A percentile compares a stretch with the other conserved stretches of the same genome.
phyloP scores from a whole-genome alignment of 1,140 invertebrate species.

The Antheraea mylitta region DNA sequence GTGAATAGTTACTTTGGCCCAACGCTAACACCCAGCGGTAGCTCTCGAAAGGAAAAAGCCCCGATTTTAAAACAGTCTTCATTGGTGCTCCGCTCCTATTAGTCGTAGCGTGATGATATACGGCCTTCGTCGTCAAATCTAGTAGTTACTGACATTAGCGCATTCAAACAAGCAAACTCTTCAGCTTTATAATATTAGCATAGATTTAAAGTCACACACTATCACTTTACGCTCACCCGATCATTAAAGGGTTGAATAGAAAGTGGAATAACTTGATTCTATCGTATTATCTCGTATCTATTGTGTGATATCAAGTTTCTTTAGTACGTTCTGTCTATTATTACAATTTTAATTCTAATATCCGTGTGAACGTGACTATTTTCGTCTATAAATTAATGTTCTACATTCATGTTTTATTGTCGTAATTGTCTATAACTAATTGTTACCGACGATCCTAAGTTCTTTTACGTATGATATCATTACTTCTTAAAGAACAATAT shows the following conservation, averaged over 20 bases:
- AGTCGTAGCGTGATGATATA: too few species aligned
- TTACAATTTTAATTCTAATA: constrained; percentile 25
- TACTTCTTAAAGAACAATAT: too few species aligned
- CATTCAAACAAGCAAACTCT: too few species aligned
- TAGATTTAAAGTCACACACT: background rate
- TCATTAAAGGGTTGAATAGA: constrained; percentile 25
- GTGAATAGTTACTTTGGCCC: too few species aligned
- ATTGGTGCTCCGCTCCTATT: too few species aligned
- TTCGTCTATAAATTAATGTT: background rate
- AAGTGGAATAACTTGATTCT: constrained; percentile 1
- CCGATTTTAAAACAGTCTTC: too few species aligned
- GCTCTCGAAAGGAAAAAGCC: too few species aligned
- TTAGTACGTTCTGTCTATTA: constrained; percentile 30
- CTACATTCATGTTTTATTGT: background rate
- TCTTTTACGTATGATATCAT: too few species aligned
- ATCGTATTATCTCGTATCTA: constrained; percentile 4
- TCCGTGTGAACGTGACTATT: constrained; percentile 23
- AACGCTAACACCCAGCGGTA: too few species aligned
- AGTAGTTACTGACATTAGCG: too few species aligned
- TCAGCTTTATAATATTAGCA: too few species aligned
- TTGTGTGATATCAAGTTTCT: constrained; percentile 32
- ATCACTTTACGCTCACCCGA: constrained; percentile 12
- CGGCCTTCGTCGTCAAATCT: too few species aligned
- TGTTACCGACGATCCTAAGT: background rate
- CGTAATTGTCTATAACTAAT: background rate